Conservation (phyloP, 2,113 vertebrate genomes). For the Peromyscus polionotus region DNA sequence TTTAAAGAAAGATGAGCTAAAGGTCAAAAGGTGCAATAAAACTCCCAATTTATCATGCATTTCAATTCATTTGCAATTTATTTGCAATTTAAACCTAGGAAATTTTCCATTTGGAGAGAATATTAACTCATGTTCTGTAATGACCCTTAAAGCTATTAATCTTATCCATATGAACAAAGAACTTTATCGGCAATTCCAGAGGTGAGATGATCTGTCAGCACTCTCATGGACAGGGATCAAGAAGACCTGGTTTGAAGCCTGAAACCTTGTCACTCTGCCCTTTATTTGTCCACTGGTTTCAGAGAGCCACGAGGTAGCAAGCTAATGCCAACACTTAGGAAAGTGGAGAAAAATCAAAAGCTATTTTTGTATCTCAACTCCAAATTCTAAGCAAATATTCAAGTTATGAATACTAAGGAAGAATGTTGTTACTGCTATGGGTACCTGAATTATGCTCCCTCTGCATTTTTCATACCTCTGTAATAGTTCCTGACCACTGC, state of each 20-base stretch:
- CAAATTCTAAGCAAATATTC: background rate
- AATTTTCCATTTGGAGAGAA: conserved; percentile 41
- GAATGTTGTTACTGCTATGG: background rate
- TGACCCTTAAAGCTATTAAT: conserved; percentile 56
- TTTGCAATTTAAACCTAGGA: too few species aligned
- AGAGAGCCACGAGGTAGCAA: background rate
- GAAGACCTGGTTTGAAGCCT: conserved; percentile 32
- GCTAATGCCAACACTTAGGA: background rate
- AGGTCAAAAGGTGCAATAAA: conserved; percentile 74
- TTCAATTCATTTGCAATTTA: too few species aligned
- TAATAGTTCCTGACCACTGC: background rate
- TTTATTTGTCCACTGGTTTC: conserved; percentile 23
- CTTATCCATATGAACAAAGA: conserved; percentile 43
- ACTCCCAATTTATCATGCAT: conserved; percentile 57
- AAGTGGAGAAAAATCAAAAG: background rate
- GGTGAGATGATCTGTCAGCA: conserved; percentile 35
- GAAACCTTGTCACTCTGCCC: background rate
- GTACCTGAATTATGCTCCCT: background rate
- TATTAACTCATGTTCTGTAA: conserved; percentile 49
- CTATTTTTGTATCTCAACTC: background rate
- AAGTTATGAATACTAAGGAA: background rate
- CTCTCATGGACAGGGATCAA: background rate
- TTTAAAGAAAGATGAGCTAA: conserved; percentile 73
- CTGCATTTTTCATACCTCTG: background rate
- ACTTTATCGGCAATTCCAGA: conserved; percentile 53